A percentile compares a stretch with the other conserved stretches of the same genome.
Evolutionary conservation across 92 coral and sea anemone species (phyloP).

Genomic region (Micromussa lordhowensis): DNA sequence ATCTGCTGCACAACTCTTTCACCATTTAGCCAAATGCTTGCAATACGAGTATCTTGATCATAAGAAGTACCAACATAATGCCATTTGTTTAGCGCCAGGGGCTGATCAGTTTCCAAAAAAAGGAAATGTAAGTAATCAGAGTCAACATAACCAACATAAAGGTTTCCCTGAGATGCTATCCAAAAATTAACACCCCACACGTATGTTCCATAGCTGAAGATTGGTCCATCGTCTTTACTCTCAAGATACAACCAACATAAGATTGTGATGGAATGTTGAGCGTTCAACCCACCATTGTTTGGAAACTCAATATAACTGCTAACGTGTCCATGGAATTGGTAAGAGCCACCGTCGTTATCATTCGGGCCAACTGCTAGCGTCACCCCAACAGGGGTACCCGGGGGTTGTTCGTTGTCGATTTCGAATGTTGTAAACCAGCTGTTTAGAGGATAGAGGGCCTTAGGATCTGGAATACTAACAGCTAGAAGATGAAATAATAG

Average conservation of each 20-base stretch:
- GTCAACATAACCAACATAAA: neutral
- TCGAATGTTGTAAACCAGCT: constrained; percentile 19
- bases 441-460: constrained; percentile 47
- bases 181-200: neutral
- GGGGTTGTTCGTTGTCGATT: constrained; percentile 1
- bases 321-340: constrained; percentile 24
- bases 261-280: neutral
- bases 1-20: neutral
- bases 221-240: neutral
- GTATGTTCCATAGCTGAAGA: neutral
- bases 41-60: neutral
- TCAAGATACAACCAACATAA: constrained; percentile 22
- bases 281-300: constrained; percentile 22
- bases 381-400: constrained; percentile 18
- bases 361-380: constrained; percentile 25
- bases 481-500: neutral
- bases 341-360: constrained; percentile 37
- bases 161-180: neutral
- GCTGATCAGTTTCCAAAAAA: neutral
- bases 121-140: neutral
- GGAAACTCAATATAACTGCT: constrained; percentile 20
- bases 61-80: constrained; percentile 14
- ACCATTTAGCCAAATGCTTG: neutral
- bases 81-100: neutral
- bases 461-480: constrained; percentile 2